These are phyloP conservation scores for Lycaon pictus DNA, from an alignment of 2,113 vertebrate species.

Conservation along the genomic window DNA sequence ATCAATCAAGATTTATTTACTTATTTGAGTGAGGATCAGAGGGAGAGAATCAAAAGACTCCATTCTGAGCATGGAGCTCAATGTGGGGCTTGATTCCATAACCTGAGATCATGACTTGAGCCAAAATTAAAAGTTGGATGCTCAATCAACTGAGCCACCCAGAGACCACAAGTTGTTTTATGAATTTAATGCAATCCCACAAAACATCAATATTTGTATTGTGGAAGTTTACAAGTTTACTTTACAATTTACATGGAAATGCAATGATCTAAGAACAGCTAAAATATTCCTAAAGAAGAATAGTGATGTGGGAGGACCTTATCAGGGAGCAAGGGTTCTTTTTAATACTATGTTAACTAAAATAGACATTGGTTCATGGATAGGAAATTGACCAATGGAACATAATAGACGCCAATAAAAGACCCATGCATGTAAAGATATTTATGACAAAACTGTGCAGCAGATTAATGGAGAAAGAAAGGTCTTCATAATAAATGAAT, in stretches of 20 bases:
- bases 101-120: not conserved
- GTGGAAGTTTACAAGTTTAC: not conserved
- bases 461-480: not conserved
- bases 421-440: not conserved
- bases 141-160: not conserved
- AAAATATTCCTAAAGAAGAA: not conserved
- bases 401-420: not conserved
- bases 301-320: not conserved
- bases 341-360: not conserved
- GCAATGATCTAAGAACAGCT: not conserved
- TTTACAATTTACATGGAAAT: not conserved
- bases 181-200: not conserved
- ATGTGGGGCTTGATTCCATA: not conserved
- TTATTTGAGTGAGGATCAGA: not conserved
- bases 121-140: not conserved
- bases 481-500: not conserved
- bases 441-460: not conserved
- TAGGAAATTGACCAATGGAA: not conserved
- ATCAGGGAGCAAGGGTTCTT: not conserved
- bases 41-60: not conserved
- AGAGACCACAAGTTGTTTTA: not conserved
- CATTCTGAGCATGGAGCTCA: not conserved
- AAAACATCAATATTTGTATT: not conserved
- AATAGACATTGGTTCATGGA: not conserved
- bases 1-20: not conserved